phyloP scores from a whole-genome alignment of 2,113 vertebrate genomes.

The Engraulis encrasicolus region DNA sequence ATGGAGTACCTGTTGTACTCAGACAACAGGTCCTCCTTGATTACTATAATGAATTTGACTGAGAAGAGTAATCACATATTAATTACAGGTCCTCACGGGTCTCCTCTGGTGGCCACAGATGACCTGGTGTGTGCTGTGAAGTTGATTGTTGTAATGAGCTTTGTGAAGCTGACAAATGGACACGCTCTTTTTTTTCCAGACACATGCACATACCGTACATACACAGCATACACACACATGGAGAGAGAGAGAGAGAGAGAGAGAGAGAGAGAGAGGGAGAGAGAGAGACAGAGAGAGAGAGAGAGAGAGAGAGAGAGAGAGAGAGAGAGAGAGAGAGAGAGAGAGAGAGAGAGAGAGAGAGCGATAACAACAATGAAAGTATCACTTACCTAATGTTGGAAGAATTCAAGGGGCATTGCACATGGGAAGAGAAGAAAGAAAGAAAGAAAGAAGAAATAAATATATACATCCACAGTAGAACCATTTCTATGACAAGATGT shows the following conservation, averaged over 20 bases:
- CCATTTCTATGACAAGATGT: neutral
- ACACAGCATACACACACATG: neutral
- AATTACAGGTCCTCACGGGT: conserved; percentile 1
- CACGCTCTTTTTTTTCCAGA: neutral
- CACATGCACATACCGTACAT: neutral
- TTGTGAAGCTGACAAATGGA: neutral
- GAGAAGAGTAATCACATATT: conserved; percentile 8
- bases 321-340: neutral
- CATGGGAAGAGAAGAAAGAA: neutral
- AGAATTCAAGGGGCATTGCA: neutral
- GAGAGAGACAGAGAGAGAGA: no score
- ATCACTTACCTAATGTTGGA: neutral
- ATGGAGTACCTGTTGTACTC: conserved; percentile 2
- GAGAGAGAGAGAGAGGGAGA: no score
- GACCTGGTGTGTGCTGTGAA: neutral
- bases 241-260: no score
- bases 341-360: no score
- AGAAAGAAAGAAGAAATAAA: neutral
- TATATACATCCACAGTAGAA: neutral
- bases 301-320: no score
- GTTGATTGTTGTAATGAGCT: neutral
- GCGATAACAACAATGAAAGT: neutral
- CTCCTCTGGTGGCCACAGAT: neutral
- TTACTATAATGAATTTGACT: conserved; percentile 15
- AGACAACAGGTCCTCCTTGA: conserved; percentile 17